Evolutionary conservation across 2,797 vertebrate species (phyloP), one percentile per base, ranked within the genome.

Genomic region (Arnoldichthys spilopterus): DNA sequence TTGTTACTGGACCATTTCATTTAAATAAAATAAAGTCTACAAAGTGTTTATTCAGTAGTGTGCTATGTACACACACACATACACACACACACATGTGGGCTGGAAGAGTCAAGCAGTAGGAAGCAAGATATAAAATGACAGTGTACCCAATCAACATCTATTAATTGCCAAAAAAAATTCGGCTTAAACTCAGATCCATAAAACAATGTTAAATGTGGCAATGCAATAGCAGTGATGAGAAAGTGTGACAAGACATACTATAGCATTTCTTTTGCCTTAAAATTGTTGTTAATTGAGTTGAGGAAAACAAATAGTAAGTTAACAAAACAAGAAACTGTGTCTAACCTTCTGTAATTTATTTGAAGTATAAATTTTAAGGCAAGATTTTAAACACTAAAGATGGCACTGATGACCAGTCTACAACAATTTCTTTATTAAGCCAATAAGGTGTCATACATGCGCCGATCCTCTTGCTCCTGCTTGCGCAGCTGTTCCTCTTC

Each of bases 401-500:
- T 32, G 16, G 28, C 30, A 12, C 4, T 15, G 28, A 32, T 15
- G 8, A 13, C 53, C 13, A 59, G 56, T n/a, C 9, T 15, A 18
- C 45, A 2, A 1, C 28, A 1, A 40, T 37, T 24, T 26, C 28
- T 34, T 24, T 20, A 66, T 66, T 66, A 24, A 66, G 1, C 18
- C 11, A 18, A 66, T 64, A 64, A 47, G 59, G 64, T 51, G 30
- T 88, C 96, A 95, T 87, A 99, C 98, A 96, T 89, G n/a, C 93
- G 91, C 53, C 97, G 95, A 64, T 99, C 97, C 1, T 96, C 95
- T 78, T 97, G 96, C 73, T 98, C 98, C 88, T 96, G 97, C 77
- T 91, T 92, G 75, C 96, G 95, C 3, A 90, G 91, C 0, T 87
- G 88, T n/a, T 99, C 97, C 6, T 98, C 97, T 73, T 97, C 93